Conservation (phyloP, 2,888 invertebrate genomes). For the Latheticus oryzae region DNA sequence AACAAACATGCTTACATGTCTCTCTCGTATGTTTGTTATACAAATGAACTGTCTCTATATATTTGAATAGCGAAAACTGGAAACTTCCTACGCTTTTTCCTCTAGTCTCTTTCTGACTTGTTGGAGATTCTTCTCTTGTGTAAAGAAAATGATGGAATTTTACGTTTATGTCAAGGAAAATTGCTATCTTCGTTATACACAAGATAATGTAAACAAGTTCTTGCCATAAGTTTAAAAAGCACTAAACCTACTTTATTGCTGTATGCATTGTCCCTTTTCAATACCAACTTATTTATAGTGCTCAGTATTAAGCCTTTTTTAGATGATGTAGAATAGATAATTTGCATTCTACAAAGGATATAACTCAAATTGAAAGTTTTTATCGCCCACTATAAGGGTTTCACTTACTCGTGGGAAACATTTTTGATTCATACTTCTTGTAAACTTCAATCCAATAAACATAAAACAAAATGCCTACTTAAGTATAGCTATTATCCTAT, state of each 20-base stretch:
- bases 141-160: conserved; percentile 37
- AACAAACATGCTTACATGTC: conserved; percentile 60
- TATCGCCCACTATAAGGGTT: conserved; percentile 1
- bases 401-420: conserved; percentile 5
- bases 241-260: conserved; percentile 47
- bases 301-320: conserved; percentile 40
- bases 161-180: conserved; percentile 40
- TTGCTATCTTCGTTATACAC: conserved; percentile 43
- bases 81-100: conserved; percentile 27
- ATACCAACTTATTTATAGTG: conserved; percentile 43
- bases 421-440: too few species aligned
- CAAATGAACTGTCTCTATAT: conserved; percentile 55
- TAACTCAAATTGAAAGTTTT: conserved; percentile 16
- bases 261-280: conserved; percentile 43
- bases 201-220: conserved; percentile 46
- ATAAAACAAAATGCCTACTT: too few species aligned
- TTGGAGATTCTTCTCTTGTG: conserved; percentile 31
- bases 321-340: conserved; percentile 39
- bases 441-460: too few species aligned
- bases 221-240: conserved; percentile 43
- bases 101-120: conserved; percentile 3
- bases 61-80: conserved; percentile 44
- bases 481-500: too few species aligned
- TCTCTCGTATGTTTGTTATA: conserved; percentile 58
- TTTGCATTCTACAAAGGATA: conserved; percentile 34